A percentile compares a stretch with the other conserved stretches of the same genome.
Evolutionary conservation across 2,113 vertebrate species (phyloP).

Genomic region (Datnioides undecimradiatus): DNA sequence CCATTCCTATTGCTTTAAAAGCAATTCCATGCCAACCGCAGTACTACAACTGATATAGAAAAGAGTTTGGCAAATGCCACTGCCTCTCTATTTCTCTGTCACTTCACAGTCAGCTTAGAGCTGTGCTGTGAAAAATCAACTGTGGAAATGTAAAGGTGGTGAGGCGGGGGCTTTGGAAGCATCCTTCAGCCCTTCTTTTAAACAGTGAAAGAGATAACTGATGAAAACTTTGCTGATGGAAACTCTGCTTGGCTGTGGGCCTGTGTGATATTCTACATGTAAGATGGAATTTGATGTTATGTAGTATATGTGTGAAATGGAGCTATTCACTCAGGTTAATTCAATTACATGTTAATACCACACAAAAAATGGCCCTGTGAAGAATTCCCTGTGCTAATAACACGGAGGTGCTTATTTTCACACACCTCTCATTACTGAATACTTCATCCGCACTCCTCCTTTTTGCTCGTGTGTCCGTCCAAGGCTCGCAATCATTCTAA

Average conservation of each 20-base stretch:
- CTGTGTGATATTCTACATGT: not conserved
- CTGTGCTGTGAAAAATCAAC: slow-evolving; percentile 33
- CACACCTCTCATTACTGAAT: slow-evolving; percentile 55
- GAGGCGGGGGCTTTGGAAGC: slow-evolving; percentile 4
- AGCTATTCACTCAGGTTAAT: slow-evolving; percentile 36
- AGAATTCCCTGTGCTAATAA: slow-evolving; percentile 26
- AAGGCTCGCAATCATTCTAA: slow-evolving; percentile 57
- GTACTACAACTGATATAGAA: slow-evolving; percentile 41
- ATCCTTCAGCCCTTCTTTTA: slow-evolving; percentile 12
- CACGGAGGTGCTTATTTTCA: slow-evolving; percentile 27
- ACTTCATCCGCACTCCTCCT: slow-evolving; percentile 34
- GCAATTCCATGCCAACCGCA: slow-evolving; percentile 36
- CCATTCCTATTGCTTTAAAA: slow-evolving; percentile 43
- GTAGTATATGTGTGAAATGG: not conserved
- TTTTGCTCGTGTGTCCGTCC: slow-evolving; percentile 27
- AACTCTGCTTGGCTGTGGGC: not conserved
- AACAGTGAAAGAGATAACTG: not conserved
- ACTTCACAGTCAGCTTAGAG: slow-evolving; percentile 38
- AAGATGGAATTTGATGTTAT: not conserved
- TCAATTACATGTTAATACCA: slow-evolving; percentile 31
- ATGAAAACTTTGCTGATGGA: slow-evolving; percentile 8
- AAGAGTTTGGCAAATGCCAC: slow-evolving; percentile 50
- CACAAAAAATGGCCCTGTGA: slow-evolving; percentile 2
- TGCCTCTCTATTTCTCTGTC: slow-evolving; percentile 32
- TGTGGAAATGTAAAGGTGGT: slow-evolving; percentile 2